Conservation (phyloP, 92 coral and sea anemone genomes). For the Metridium senile region DNA sequence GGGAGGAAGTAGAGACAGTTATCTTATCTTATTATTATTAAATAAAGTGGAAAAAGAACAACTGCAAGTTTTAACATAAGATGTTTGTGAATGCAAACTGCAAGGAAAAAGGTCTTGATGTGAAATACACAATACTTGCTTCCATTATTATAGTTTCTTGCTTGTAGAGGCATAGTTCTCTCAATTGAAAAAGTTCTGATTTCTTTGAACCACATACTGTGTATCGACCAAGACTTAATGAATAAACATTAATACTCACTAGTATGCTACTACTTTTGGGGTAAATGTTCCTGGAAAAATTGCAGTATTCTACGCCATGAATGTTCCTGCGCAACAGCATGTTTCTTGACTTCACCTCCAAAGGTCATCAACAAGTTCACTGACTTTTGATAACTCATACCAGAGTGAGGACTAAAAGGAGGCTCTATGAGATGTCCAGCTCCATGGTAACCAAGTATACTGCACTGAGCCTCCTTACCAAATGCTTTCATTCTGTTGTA, state of each 20-base stretch:
- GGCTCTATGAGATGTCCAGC: slow-evolving; percentile 79
- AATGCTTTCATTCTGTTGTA: slow-evolving; percentile 32
- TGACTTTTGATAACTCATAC: slow-evolving; percentile 28
- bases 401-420: slow-evolving; percentile 49
- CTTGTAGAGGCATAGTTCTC: too few species aligned
- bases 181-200: background rate
- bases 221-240: too few species aligned
- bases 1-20: too few species aligned
- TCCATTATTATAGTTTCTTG: too few species aligned
- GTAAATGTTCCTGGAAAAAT: slow-evolving; percentile 39
- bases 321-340: slow-evolving; percentile 61
- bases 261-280: too few species aligned
- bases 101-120: too few species aligned
- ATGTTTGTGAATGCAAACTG: too few species aligned
- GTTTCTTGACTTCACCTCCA: slow-evolving; percentile 62
- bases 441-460: slow-evolving; percentile 45
- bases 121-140: too few species aligned
- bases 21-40: too few species aligned
- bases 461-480: slow-evolving; percentile 50
- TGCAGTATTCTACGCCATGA: slow-evolving; percentile 57
- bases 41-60: too few species aligned
- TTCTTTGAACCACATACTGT: background rate
- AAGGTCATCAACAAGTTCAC: slow-evolving; percentile 17
- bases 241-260: too few species aligned
- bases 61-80: too few species aligned